These are phyloP conservation scores for Pollenia griseotomentosa DNA, from an alignment of 2,888 invertebrate genomes.

Conservation along the genomic window DNA sequence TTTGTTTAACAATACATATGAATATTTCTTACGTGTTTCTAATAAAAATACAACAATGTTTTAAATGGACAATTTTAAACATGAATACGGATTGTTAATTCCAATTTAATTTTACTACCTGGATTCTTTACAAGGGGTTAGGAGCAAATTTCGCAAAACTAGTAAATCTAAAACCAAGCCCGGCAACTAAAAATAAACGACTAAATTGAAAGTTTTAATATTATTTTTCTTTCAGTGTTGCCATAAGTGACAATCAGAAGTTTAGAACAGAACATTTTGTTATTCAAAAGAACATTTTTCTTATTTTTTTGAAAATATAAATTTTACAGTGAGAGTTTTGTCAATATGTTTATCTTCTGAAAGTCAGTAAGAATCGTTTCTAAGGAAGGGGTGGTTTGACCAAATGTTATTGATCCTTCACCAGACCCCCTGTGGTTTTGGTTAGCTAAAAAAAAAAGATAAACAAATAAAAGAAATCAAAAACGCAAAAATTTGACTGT, in stretches of 20 bases:
- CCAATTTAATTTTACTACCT: neutral
- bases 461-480: slow-evolving; percentile 33
- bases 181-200: too few relatives aligned
- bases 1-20: neutral
- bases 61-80: neutral
- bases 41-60: slow-evolving; percentile 33
- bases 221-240: too few relatives aligned
- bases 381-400: slow-evolving; percentile 31
- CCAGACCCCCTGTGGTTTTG: slow-evolving; percentile 33
- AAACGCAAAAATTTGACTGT: slow-evolving; percentile 59
- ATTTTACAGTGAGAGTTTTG: too few relatives aligned
- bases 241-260: too few relatives aligned
- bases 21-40: neutral
- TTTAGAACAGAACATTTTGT: too few relatives aligned
- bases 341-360: too few relatives aligned
- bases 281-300: too few relatives aligned
- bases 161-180: too few relatives aligned
- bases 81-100: neutral
- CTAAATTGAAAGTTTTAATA: too few relatives aligned
- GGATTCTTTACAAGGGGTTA: too few relatives aligned
- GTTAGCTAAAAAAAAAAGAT: slow-evolving; percentile 37
- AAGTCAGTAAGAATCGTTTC: neutral
- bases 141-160: too few relatives aligned
- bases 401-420: slow-evolving; percentile 29
- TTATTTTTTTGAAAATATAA: too few relatives aligned